These are phyloP conservation scores for Malurus cyaneus DNA, from an alignment of 2,113 vertebrate species.

Conservation along the genomic window DNA sequence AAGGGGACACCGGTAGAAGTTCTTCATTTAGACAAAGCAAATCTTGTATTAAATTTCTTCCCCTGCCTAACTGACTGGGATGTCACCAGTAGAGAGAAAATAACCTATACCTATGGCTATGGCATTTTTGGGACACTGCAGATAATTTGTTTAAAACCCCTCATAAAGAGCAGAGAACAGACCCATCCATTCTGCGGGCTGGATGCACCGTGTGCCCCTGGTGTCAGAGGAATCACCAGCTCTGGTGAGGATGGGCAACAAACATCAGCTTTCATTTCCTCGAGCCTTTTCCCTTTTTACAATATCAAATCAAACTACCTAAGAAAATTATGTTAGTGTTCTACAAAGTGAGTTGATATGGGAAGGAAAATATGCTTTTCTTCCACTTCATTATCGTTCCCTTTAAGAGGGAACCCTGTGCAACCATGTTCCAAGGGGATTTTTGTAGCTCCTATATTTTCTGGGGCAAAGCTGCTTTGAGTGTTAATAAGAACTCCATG, in stretches of 20 bases:
- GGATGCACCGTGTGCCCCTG: fast-evolving
- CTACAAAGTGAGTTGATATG: background rate
- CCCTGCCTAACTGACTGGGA: background rate
- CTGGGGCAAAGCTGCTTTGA: background rate
- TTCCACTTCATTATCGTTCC: background rate
- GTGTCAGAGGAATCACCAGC: background rate
- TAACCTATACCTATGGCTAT: background rate
- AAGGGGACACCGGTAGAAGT: background rate
- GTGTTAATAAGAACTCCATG: background rate
- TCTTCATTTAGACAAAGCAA: background rate
- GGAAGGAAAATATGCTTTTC: background rate
- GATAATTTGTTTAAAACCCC: fast-evolving
- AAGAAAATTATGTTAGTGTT: background rate
- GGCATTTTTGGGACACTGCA: background rate
- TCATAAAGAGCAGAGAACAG: background rate
- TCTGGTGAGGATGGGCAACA: background rate
- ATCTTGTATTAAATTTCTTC: background rate
- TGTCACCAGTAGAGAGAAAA: background rate
- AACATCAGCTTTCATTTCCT: background rate
- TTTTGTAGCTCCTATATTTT: background rate
- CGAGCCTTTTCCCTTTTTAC: fast-evolving
- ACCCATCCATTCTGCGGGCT: fast-evolving
- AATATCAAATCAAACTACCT: background rate
- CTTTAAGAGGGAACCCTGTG: background rate
- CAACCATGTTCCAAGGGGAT: background rate